phyloP scores from a whole-genome alignment of 2,888 invertebrate species.

The Brachyptera risi region DNA sequence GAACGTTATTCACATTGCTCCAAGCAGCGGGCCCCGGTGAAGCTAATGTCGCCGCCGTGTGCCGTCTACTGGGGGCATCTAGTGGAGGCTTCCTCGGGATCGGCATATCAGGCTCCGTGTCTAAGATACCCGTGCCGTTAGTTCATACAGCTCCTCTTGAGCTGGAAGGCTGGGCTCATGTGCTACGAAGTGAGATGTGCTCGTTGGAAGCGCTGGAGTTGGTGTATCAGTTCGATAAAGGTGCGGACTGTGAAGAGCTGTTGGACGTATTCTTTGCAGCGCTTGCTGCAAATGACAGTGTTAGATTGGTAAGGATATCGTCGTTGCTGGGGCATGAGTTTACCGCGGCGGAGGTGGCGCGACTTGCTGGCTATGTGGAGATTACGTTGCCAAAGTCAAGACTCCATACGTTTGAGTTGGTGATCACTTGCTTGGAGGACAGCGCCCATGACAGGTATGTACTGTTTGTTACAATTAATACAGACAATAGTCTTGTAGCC shows the following conservation, averaged over 20 bases:
- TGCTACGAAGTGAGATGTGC: constrained; percentile 48
- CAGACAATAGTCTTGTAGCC: too few relatives aligned
- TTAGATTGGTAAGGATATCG: constrained; percentile 50
- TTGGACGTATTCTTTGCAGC: constrained; percentile 51
- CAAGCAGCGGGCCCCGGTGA: constrained; percentile 52
- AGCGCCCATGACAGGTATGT: constrained; percentile 47
- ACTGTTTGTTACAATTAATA: too few relatives aligned
- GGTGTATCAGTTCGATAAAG: constrained; percentile 49
- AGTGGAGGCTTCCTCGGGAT: constrained; percentile 41
- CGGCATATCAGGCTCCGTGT: constrained; percentile 30
- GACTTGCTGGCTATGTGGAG: constrained; percentile 48
- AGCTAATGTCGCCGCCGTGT: constrained; percentile 51
- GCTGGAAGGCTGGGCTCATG: constrained; percentile 51
- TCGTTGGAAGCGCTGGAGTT: constrained; percentile 50
- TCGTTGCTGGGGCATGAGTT: constrained; percentile 52
- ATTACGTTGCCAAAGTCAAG: constrained; percentile 48
- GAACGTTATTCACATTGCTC: constrained; percentile 50
- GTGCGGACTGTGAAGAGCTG: constrained; percentile 40
- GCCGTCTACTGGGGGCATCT: constrained; percentile 48
- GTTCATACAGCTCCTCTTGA: constrained; percentile 47
- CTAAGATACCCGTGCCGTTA: constrained; percentile 34
- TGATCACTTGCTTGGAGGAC: constrained; percentile 52
- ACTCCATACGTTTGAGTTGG: constrained; percentile 51
- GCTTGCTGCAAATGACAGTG: constrained; percentile 50
- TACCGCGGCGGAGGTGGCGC: constrained; percentile 49